A percentile compares a stretch with the other conserved stretches of the same genome.
Evolutionary conservation across 2,797 vertebrate genomes (phyloP).

Genomic region (Scyliorhinus canicula): DNA sequence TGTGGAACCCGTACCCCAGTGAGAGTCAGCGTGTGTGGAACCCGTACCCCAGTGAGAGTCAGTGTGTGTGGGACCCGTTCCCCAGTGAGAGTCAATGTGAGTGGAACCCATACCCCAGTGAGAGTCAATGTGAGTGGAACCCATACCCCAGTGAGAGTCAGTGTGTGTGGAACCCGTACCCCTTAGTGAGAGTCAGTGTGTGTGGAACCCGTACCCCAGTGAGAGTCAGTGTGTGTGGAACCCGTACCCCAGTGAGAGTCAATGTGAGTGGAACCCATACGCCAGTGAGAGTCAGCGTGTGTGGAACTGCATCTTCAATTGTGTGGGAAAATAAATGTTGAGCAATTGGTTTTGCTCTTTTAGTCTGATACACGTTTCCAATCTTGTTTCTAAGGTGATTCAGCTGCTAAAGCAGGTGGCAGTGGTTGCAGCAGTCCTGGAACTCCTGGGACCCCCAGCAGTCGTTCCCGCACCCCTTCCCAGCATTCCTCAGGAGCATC

Average conservation of each 20-base stretch:
- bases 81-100: not conserved
- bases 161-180: not conserved
- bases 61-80: not conserved
- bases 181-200: not conserved
- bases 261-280: not conserved
- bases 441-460: constrained; percentile 48
- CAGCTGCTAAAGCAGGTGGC: not conserved
- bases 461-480: constrained; percentile 49
- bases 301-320: not conserved
- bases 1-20: not conserved
- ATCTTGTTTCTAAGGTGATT: not conserved
- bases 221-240: not conserved
- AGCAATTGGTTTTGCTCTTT: not conserved
- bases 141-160: not conserved
- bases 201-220: not conserved
- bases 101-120: not conserved
- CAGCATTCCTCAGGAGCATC: constrained; percentile 53
- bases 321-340: too few species aligned
- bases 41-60: not conserved
- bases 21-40: not conserved
- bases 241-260: not conserved
- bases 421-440: constrained; percentile 44
- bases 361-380: not conserved
- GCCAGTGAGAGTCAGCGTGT: not conserved
- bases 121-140: not conserved